A percentile compares a stretch with the other conserved stretches of the same genome.
Conservation (phyloP, 2,888 invertebrate species). For the Drosophila cognata region DNA sequence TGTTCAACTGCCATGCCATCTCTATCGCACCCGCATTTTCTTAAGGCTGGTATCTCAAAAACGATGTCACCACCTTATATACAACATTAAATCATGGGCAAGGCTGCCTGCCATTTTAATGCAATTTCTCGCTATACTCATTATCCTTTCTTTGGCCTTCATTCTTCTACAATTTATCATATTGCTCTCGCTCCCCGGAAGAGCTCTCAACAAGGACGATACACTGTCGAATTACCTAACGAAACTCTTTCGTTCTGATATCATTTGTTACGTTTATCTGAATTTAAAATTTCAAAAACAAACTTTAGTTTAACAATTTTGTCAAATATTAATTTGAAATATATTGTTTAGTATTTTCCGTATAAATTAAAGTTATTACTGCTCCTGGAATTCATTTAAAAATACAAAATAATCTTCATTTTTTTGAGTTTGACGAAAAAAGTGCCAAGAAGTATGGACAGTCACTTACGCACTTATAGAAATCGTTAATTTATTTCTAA, state of each 20-base stretch:
- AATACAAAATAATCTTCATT: not conserved
- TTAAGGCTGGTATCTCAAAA: not conserved
- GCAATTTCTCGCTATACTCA: not conserved
- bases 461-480: not conserved
- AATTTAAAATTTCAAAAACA: no score
- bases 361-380: not conserved
- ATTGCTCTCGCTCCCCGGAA: no score
- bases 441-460: not conserved
- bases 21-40: not conserved
- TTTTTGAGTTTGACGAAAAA: not conserved
- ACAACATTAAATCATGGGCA: not conserved
- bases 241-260: not conserved
- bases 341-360: not conserved
- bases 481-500: not conserved
- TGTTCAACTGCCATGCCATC: not conserved
- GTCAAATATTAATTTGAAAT: not conserved
- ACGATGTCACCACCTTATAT: not conserved
- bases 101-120: not conserved
- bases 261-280: no score
- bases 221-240: not conserved
- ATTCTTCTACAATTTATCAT: not conserved
- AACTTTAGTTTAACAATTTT: no score
- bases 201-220: not conserved
- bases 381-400: not conserved
- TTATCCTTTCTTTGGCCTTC: not conserved